These are phyloP conservation scores for Enteromius anoplus DNA, from an alignment of 2,797 vertebrate genomes.

Conservation along the genomic window DNA sequence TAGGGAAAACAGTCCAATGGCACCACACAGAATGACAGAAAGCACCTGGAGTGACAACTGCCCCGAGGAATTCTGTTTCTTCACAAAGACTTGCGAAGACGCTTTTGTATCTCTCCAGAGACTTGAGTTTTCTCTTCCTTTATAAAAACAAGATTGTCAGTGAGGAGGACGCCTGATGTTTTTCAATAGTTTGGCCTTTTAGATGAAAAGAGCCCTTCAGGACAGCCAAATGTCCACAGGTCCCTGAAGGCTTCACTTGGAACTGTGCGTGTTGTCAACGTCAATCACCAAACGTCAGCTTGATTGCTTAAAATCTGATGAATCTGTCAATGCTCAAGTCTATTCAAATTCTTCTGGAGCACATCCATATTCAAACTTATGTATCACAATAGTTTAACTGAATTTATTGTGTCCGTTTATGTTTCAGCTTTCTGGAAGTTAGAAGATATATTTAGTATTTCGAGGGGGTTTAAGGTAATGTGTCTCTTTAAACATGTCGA, in stretches of 20 bases:
- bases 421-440: background rate
- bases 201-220: slow-evolving; percentile 64
- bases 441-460: background rate
- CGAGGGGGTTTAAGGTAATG: background rate
- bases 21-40: slow-evolving; percentile 34
- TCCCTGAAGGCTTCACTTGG: slow-evolving; percentile 59
- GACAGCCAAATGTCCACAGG: slow-evolving; percentile 57
- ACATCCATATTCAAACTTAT: background rate
- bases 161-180: slow-evolving; percentile 45
- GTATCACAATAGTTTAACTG: background rate
- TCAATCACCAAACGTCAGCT: slow-evolving; percentile 49
- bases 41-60: slow-evolving; percentile 43
- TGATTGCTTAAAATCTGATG: slow-evolving; percentile 3
- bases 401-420: background rate
- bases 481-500: slow-evolving; percentile 8
- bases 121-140: slow-evolving; percentile 46
- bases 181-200: slow-evolving; percentile 57
- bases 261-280: slow-evolving; percentile 54
- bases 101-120: slow-evolving; percentile 52
- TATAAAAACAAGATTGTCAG: slow-evolving; percentile 45
- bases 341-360: background rate
- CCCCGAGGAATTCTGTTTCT: slow-evolving; percentile 36
- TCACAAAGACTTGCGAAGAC: slow-evolving; percentile 55
- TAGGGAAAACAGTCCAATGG: slow-evolving; percentile 46
- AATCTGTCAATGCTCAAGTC: background rate